Conservation (phyloP, 2,797 vertebrate species). For the Buceros bicornis region DNA sequence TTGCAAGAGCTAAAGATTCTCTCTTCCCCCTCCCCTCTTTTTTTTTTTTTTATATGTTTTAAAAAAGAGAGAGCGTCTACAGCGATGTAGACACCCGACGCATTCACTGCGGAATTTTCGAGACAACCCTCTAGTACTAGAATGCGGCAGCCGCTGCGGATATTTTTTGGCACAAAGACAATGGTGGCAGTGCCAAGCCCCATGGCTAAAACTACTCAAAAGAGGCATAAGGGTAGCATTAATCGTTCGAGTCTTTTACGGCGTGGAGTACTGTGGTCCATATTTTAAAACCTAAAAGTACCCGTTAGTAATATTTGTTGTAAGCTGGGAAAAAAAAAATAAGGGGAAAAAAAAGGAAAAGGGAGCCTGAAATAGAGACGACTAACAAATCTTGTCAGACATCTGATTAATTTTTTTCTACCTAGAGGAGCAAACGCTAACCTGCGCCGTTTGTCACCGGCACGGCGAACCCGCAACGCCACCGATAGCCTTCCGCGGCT, state of each 20-base stretch:
- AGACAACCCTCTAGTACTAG: slow-evolving; percentile 88
- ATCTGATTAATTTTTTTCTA: slow-evolving; percentile 57
- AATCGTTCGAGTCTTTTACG: slow-evolving; percentile 88
- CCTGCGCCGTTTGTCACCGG: slow-evolving; percentile 25
- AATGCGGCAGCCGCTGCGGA: slow-evolving; percentile 96
- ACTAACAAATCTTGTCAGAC: slow-evolving; percentile 60
- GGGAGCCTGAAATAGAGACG: slow-evolving; percentile 18
- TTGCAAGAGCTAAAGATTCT: slow-evolving; percentile 33
- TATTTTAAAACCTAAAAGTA: slow-evolving; percentile 75
- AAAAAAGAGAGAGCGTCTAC: slow-evolving; percentile 24
- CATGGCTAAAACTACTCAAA: slow-evolving; percentile 93
- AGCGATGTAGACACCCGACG: slow-evolving; percentile 63
- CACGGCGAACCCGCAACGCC: background rate
- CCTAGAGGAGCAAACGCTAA: slow-evolving; percentile 70
- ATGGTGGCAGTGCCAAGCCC: slow-evolving; percentile 92
- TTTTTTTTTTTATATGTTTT: too few relatives aligned
- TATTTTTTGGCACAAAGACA: slow-evolving; percentile 95
- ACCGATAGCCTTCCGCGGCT: slow-evolving; percentile 40
- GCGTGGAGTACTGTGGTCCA: slow-evolving; percentile 72
- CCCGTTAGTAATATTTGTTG: slow-evolving; percentile 68
- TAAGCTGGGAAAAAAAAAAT: background rate
- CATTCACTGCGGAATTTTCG: slow-evolving; percentile 84
- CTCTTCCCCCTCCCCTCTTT: background rate
- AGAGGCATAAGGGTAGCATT: slow-evolving; percentile 93
- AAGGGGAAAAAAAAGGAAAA: background rate